Percentiles rank a stretch among this genome's conserved stretches.
phyloP scores from a whole-genome alignment of 2,797 vertebrate species.

The Pelodytes ibericus region DNA sequence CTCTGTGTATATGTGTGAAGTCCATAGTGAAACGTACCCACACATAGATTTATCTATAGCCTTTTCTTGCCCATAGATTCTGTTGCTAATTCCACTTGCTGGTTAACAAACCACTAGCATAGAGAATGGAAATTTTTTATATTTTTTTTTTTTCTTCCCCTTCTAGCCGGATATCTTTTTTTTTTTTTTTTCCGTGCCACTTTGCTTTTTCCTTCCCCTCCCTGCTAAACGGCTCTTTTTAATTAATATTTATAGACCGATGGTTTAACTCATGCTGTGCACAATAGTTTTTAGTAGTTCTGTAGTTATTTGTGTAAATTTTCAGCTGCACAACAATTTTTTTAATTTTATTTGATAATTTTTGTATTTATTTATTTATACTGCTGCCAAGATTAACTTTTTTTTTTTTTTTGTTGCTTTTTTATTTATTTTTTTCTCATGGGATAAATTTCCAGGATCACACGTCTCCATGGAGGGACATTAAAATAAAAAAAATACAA shows the following conservation, averaged over 20 bases:
- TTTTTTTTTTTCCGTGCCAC: constrained; percentile 13
- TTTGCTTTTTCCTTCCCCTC: neutral
- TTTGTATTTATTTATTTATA: constrained; percentile 55
- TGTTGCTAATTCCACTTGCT: neutral
- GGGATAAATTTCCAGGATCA: constrained; percentile 50
- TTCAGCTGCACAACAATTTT: neutral
- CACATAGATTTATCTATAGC: constrained; percentile 40
- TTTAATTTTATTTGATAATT: constrained; percentile 5
- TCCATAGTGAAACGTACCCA: constrained; percentile 38
- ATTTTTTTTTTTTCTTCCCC: constrained; percentile 1
- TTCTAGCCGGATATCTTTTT: constrained; percentile 20
- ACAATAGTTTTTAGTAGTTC: constrained; percentile 27
- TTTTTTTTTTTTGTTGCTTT: neutral
- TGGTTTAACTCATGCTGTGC: constrained; percentile 29
- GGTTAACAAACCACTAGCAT: constrained; percentile 10
- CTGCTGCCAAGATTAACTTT: constrained; percentile 23
- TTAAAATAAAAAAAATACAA: constrained; percentile 1
- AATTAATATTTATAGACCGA: constrained; percentile 37
- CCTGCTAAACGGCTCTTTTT: neutral
- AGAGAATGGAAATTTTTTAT: constrained; percentile 21
- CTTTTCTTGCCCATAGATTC: constrained; percentile 27
- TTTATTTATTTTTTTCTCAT: neutral
- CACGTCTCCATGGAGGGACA: constrained; percentile 42
- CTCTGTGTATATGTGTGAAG: constrained; percentile 50
- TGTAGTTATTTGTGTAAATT: neutral